These are phyloP conservation scores for Drosophila quadrilineata DNA, from an alignment of 1,140 invertebrate species.

Conservation along the genomic window DNA sequence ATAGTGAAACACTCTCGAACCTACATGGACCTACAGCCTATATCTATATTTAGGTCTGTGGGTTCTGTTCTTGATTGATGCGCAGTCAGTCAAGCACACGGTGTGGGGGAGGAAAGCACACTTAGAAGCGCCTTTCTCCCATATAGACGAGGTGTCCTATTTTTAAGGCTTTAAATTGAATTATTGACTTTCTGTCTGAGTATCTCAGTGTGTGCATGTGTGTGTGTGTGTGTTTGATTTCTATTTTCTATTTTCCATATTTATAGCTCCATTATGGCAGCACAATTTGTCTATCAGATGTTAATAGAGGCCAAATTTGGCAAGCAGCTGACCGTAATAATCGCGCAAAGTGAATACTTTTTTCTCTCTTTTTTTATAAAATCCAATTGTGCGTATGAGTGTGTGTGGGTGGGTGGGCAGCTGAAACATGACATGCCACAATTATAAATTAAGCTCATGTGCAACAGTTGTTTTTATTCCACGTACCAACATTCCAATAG, in stretches of 20 bases:
- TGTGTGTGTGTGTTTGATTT: conserved; percentile 19
- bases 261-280: conserved; percentile 55
- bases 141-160: conserved; percentile 63
- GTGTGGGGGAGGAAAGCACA: no score
- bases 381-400: conserved; percentile 31
- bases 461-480: no score
- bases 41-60: conserved; percentile 44
- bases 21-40: no score
- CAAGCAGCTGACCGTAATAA: conserved; percentile 33
- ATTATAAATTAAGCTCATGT: no score
- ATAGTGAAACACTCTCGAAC: no score
- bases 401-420: no score
- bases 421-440: conserved; percentile 3
- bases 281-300: conserved; percentile 52
- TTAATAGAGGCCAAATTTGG: conserved; percentile 66
- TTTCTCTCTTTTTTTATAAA: no score
- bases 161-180: conserved; percentile 61
- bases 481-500: no score
- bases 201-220: no score
- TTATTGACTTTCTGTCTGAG: conserved; percentile 35
- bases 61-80: conserved; percentile 30
- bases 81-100: conserved; percentile 17
- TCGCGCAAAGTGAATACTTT: no score
- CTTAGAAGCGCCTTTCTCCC: no score
- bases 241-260: conserved; percentile 21